Base-by-base conservation (phyloP, 2,797 vertebrate genomes). In the Galaxias olidus region DNA sequence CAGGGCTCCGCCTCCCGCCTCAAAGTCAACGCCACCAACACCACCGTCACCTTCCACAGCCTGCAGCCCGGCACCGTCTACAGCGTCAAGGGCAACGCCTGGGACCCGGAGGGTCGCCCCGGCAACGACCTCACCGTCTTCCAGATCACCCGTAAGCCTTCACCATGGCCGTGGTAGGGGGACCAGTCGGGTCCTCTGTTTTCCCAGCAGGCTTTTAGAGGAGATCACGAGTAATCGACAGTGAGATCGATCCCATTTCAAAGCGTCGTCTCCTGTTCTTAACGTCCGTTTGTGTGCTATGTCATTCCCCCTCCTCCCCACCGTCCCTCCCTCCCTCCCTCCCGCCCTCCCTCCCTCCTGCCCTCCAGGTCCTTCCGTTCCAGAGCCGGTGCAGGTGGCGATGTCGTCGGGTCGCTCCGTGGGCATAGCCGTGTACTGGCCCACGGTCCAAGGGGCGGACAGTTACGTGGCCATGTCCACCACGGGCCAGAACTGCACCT, bases 61-160 rank as follows among this genome's bases (percentile, higher is more conserved):
- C 88, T 98, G 9, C 84, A 95, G 30, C 71, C 94, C 1, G 95
- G 96, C 73, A 93, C 88, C 1, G 90, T 84, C 2, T 98, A 96
- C 81, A 94, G 88, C 48, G 91, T 97, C 78, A 96, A 93, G 76
- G 91, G 86, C 54, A 92, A 89, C 47, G 95, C 95, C 0, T 95
- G 92, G 94, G 94, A 95, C 69, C 51, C 83, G 4, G 87, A 90
- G 12, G 90, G 94, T 1, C 89, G 89, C 48, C 87, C 90, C 6
- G 95, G 96, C 63, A 95, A 97, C 49, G 93, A 93, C 66, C 71
- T 86, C 81, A 95, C 85, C 0, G 81, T 89, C 64, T 93, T 87
- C 72, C 95, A 98, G 89, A 94, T 95, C 79, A 98, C 95, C 83
- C 93, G 96, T 97, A 92, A 94, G 92, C 47, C 51, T 0, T 4